These are phyloP conservation scores for Helogale parvula DNA, from an alignment of 2,113 vertebrate species.

Conservation along the genomic window DNA sequence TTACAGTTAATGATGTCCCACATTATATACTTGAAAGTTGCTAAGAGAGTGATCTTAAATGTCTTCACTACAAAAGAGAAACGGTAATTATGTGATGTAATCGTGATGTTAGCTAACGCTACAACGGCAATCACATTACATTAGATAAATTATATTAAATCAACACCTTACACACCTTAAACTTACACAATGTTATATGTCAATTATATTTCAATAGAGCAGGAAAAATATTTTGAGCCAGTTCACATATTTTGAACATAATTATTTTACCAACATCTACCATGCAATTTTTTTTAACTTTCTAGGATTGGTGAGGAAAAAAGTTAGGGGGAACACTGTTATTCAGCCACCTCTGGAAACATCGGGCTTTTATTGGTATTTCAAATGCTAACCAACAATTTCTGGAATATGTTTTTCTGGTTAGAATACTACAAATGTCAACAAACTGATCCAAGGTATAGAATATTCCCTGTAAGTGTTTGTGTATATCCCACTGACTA, in stretches of 20 bases:
- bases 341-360: background rate
- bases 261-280: background rate
- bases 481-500: background rate
- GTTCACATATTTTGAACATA: background rate
- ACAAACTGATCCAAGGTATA: background rate
- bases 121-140: background rate
- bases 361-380: background rate
- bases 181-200: background rate
- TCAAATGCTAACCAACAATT: background rate
- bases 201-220: background rate
- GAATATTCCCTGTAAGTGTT: background rate
- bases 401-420: background rate
- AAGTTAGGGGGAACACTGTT: background rate
- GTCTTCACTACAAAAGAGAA: background rate
- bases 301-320: background rate
- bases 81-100: background rate
- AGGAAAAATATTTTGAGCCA: background rate
- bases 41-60: background rate
- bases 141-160: background rate
- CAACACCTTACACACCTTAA: background rate
- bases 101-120: background rate
- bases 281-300: background rate
- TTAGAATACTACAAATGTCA: background rate
- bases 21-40: background rate
- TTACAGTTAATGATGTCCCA: background rate